Percentiles rank a stretch among this genome's conserved stretches.
These are phyloP conservation scores for Stenchaetothrips biformis DNA, from an alignment of 2,888 invertebrate species.

Conservation along the genomic window DNA sequence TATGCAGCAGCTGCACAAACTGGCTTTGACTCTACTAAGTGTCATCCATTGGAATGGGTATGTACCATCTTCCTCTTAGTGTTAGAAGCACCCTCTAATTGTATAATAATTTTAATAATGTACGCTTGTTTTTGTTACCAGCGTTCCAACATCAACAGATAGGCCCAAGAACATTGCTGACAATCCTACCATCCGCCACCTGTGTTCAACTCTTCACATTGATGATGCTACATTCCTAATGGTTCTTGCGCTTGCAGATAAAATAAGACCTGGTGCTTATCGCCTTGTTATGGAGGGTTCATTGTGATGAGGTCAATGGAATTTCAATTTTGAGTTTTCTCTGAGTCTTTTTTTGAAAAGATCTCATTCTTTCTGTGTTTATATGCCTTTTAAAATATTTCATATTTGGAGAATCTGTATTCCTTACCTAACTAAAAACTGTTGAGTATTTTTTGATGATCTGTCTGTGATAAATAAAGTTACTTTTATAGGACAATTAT, in stretches of 20 bases:
- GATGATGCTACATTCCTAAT: neutral
- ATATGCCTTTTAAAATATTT: too few species aligned
- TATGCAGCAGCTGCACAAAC: constrained; percentile 31
- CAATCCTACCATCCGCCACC: neutral
- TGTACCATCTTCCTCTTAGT: neutral
- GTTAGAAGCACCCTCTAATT: neutral
- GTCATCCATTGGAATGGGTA: constrained; percentile 26
- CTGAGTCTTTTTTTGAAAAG: neutral
- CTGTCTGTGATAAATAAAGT: constrained; percentile 6
- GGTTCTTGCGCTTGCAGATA: neutral
- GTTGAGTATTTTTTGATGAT: neutral
- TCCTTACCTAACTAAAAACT: neutral
- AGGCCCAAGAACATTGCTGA: neutral
- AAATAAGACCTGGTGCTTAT: constrained; percentile 15
- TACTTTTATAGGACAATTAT: neutral
- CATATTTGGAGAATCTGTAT: neutral
- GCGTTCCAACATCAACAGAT: neutral
- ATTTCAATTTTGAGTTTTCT: too few species aligned
- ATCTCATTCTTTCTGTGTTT: neutral
- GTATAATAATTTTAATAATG: neutral
- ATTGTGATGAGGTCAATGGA: neutral
- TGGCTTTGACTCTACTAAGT: constrained; percentile 33
- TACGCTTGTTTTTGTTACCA: neutral
- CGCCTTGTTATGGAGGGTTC: neutral
- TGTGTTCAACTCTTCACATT: neutral